A percentile compares a stretch with the other conserved stretches of the same genome.
These are phyloP conservation scores for Stomorhina lunata DNA, from an alignment of 2,888 invertebrate species.

Conservation along the genomic window DNA sequence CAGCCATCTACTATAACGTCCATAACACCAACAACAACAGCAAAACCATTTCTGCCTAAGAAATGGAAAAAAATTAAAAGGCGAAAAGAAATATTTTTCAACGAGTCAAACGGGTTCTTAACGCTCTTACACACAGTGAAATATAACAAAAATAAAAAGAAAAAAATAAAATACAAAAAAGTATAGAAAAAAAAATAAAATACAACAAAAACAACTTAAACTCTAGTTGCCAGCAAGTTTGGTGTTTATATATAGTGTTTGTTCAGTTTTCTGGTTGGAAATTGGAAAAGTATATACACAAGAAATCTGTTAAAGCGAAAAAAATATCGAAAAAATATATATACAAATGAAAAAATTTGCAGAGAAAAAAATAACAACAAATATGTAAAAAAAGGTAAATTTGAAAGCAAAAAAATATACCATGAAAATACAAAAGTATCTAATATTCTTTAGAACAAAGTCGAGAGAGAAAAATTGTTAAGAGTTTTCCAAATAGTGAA, in stretches of 20 bases:
- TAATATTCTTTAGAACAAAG: not conserved
- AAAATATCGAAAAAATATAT: slow-evolving; percentile 1
- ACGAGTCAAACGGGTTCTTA: slow-evolving; percentile 80
- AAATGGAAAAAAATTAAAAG: slow-evolving; percentile 66
- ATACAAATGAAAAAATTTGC: slow-evolving; percentile 23
- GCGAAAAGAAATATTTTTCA: slow-evolving; percentile 78
- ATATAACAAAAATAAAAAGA: slow-evolving; percentile 49
- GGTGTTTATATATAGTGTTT: slow-evolving; percentile 56
- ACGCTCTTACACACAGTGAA: slow-evolving; percentile 65
- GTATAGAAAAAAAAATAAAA: slow-evolving; percentile 36
- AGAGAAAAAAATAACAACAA: slow-evolving; percentile 30
- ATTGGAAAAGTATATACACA: slow-evolving; percentile 59
- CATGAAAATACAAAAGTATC: too few species aligned
- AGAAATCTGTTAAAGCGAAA: slow-evolving; percentile 33
- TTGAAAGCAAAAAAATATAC: slow-evolving; percentile 29
- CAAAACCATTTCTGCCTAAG: slow-evolving; percentile 49
- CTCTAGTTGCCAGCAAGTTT: slow-evolving; percentile 65
- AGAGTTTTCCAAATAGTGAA: not conserved
- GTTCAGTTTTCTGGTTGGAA: slow-evolving; percentile 55
- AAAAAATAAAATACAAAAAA: slow-evolving; percentile 20
- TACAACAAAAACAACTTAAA: slow-evolving; percentile 62
- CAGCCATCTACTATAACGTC: slow-evolving; percentile 26
- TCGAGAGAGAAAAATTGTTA: not conserved
- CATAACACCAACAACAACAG: slow-evolving; percentile 68
- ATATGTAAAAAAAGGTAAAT: slow-evolving; percentile 58